phyloP scores from a whole-genome alignment of 2,888 invertebrate species.

The Euphydryas editha region DNA sequence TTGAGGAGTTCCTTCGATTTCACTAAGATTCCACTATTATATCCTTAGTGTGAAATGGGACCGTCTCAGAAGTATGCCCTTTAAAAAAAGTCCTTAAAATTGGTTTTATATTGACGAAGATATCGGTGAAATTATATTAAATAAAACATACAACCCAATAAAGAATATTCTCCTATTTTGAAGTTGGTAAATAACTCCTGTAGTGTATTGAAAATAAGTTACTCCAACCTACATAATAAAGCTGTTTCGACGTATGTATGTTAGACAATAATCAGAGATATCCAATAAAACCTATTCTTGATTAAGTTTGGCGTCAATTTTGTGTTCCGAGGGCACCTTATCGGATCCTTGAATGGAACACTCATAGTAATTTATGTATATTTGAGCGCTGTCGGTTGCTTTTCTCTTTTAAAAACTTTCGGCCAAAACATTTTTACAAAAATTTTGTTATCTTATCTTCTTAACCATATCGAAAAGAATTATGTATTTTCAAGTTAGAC shows the following conservation, averaged over 20 bases:
- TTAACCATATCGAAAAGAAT: constrained; percentile 34
- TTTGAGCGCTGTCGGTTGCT: constrained; percentile 47
- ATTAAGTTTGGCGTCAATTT: constrained; percentile 63
- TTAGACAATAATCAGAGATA: constrained; percentile 50
- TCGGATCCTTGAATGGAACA: constrained; percentile 65
- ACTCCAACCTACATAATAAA: constrained; percentile 40
- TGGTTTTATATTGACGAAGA: no score
- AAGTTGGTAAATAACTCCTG: no score
- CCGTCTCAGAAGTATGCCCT: no score
- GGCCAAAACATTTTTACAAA: constrained; percentile 37
- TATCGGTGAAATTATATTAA: no score
- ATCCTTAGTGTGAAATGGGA: no score
- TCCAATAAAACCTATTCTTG: constrained; percentile 54
- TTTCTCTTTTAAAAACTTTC: constrained; percentile 34
- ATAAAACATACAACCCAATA: no score
- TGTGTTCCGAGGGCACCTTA: constrained; percentile 63
- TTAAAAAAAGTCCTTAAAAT: no score
- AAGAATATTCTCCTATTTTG: no score
- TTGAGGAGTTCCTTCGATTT: no score
- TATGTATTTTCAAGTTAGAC: constrained; percentile 22
- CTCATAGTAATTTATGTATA: constrained; percentile 75
- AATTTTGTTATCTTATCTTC: constrained; percentile 42
- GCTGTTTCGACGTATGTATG: constrained; percentile 67
- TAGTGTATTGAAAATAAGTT: not conserved
- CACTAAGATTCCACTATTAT: no score